These are phyloP conservation scores for Coreoperca whiteheadi DNA, from an alignment of 2,113 vertebrate species.

Conservation along the genomic window DNA sequence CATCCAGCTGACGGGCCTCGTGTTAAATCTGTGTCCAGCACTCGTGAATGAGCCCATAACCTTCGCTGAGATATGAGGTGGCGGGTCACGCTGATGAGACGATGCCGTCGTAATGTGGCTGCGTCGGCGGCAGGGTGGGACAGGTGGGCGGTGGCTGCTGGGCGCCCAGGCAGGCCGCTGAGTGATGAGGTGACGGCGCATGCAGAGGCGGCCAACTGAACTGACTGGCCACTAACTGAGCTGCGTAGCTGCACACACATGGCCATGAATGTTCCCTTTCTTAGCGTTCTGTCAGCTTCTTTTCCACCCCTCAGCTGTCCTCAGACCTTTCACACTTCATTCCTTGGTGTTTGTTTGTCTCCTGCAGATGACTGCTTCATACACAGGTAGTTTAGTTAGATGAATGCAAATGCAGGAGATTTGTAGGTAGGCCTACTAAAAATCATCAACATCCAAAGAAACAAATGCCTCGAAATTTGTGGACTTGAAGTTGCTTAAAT, in stretches of 20 bases:
- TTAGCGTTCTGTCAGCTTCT: conserved; percentile 7
- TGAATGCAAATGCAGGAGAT: background rate
- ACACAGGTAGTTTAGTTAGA: background rate
- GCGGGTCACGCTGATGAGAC: conserved; percentile 39
- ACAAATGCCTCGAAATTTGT: background rate
- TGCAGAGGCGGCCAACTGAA: conserved; percentile 37
- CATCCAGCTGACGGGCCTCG: conserved; percentile 35
- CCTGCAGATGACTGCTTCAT: background rate
- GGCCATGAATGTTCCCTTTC: conserved; percentile 68
- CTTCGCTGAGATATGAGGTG: conserved; percentile 70
- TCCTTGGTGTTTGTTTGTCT: conserved; percentile 42
- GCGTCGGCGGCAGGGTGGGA: conserved; percentile 5
- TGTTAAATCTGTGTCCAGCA: conserved; percentile 76
- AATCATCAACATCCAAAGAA: background rate
- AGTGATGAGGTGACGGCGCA: conserved; percentile 79
- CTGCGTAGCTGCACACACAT: conserved; percentile 41
- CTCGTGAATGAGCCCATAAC: conserved; percentile 61
- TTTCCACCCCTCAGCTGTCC: conserved; percentile 41
- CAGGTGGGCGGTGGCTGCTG: conserved; percentile 27
- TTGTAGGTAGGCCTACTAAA: no score
- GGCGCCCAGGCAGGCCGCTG: conserved; percentile 58
- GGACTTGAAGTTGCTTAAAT: background rate
- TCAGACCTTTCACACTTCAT: conserved; percentile 35
- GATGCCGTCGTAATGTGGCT: conserved; percentile 43
- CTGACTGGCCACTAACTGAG: conserved; percentile 37